Evolutionary conservation across 1,140 invertebrate genomes (phyloP).

Genomic region (Chlorops oryzae): DNA sequence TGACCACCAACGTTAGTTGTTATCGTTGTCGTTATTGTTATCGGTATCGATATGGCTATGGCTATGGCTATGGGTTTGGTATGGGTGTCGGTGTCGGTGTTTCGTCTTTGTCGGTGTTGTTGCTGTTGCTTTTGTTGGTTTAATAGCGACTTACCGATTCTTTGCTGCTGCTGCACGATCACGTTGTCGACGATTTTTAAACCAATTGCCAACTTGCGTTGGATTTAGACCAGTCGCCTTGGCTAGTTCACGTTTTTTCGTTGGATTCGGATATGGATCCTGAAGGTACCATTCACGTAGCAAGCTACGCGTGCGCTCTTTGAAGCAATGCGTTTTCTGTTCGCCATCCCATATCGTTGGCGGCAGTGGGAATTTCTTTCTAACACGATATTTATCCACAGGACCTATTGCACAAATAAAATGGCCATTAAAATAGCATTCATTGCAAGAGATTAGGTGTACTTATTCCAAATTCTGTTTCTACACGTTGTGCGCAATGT

Average conservation of each 20-base stretch:
- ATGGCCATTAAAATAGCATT: constrained; percentile 3
- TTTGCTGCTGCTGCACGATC: constrained; percentile 98
- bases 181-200: constrained; percentile 97
- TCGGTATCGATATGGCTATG: too few relatives aligned
- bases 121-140: too few relatives aligned
- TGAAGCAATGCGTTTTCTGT: constrained; percentile 99
- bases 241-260: constrained; percentile 96
- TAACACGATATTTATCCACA: constrained; percentile 98
- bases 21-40: too few relatives aligned
- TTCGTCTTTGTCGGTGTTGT: too few relatives aligned
- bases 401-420: constrained; percentile 70
- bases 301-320: constrained; percentile 91
- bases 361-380: constrained; percentile 98
- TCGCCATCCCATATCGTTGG: constrained; percentile 99
- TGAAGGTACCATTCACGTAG: constrained; percentile 98
- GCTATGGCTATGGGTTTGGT: too few relatives aligned
- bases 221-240: constrained; percentile 95
- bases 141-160: constrained; percentile 71
- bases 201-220: constrained; percentile 99
- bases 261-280: constrained; percentile 98
- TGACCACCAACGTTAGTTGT: too few relatives aligned
- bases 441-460: not conserved
- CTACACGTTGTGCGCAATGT: too few relatives aligned
- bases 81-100: too few relatives aligned
- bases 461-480: too few relatives aligned